Base-by-base conservation (phyloP, 2,888 invertebrate genomes). In the Luffia ferchaultella region DNA sequence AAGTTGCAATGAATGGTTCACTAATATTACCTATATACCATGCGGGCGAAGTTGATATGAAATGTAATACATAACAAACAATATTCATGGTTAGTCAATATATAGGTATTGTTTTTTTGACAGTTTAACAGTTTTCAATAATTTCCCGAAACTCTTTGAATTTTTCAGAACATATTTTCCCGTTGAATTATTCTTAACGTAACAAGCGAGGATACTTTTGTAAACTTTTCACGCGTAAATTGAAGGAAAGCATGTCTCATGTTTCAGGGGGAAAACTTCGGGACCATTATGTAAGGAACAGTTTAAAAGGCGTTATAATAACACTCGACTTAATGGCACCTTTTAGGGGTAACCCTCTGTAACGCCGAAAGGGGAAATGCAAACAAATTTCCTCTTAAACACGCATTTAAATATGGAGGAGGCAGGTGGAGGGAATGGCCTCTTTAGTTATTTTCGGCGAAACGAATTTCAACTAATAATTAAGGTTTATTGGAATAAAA, bases 281-380 rank as follows among this genome's bases (percentile, higher is more conserved):
- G 5, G 3, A 12, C 30, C 30, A 30, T 30, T 30, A 30, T 30
- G 30, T 30, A 30, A 30, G 30, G 30, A 30, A 30, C 30, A 30
- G 30, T 30, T 30, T 30, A 45, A 18, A 17, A 18, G 45, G 45
- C 17, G 18, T 16, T 18, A 18, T 45, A 45, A 18, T 18, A 45
- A 45, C 45, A 15, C 45, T 18, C 45, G 18, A 18, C 18, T 45
- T 45, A 45, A 45, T 45, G 45, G 18, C 45, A 45, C 45, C 45
- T 45, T 45, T 45, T 45, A 45, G 30, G 30, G 30, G 30, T 30
- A 30, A 30, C 30, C 30, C 30, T 12, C 30, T 30, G 3, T 30
- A 12, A 12, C 30, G 30, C 30, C 12, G 30, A 30, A 30, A 30
- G 30, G 30, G 30, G 30, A 30, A 30, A 30, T 30, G 30, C 30